phyloP scores from a whole-genome alignment of 2,113 vertebrate species.

The Cyprinodon brontotheroides region DNA sequence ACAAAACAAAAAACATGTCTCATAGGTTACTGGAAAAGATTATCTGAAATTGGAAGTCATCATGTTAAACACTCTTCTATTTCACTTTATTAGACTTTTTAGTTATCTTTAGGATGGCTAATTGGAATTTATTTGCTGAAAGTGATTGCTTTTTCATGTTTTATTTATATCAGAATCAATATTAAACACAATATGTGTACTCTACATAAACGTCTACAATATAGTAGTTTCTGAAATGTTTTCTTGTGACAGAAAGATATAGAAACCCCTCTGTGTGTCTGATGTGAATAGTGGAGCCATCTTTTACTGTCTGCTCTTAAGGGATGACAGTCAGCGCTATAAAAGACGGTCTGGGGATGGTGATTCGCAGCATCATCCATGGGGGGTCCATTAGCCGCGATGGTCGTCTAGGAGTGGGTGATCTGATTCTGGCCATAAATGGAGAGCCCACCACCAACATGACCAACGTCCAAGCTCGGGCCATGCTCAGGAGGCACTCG shows the following conservation, averaged over 20 bases:
- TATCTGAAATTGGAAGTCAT: conserved; percentile 37
- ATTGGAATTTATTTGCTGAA: conserved; percentile 3
- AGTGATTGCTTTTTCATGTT: conserved; percentile 9
- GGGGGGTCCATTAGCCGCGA: conserved; percentile 94
- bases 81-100: conserved; percentile 10
- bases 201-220: conserved; percentile 5
- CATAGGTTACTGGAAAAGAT: conserved; percentile 22
- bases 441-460: conserved; percentile 88
- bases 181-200: not conserved
- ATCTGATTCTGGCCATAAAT: conserved; percentile 93
- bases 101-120: not conserved
- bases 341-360: conserved; percentile 92
- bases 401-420: conserved; percentile 89
- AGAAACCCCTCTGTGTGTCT: not conserved
- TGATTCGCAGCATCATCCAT: conserved; percentile 93
- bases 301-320: conserved; percentile 47
- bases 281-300: not conserved
- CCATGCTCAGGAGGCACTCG: conserved; percentile 93
- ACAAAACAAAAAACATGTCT: conserved; percentile 38
- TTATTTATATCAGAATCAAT: not conserved
- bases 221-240: conserved; percentile 2
- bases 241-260: not conserved
- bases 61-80: conserved; percentile 8
- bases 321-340: conserved; percentile 95
- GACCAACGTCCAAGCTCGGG: conserved; percentile 90